Percentiles rank a stretch among this genome's conserved stretches.
These are phyloP conservation scores for Caenorhabditis macrosperma DNA, from an alignment of 2,888 invertebrate species.

Conservation along the genomic window DNA sequence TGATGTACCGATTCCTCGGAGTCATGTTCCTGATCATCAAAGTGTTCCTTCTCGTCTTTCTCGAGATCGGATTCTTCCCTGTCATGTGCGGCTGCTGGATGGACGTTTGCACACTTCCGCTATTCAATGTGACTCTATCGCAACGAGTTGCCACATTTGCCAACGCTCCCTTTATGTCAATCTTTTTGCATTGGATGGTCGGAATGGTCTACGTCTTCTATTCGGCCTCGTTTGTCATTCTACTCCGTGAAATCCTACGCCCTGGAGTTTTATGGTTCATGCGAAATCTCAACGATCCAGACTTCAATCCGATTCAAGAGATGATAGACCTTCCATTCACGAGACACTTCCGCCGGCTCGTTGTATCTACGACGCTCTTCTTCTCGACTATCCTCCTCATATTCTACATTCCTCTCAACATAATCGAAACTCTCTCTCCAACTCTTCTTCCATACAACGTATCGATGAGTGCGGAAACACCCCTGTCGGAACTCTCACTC, in stretches of 20 bases:
- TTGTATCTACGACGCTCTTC: slow-evolving; percentile 90
- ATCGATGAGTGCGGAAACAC: slow-evolving; percentile 84
- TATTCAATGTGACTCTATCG: slow-evolving; percentile 85
- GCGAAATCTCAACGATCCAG: slow-evolving; percentile 97
- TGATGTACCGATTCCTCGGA: slow-evolving; percentile 84
- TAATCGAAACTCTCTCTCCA: slow-evolving; percentile 88
- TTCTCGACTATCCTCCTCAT: slow-evolving; percentile 95
- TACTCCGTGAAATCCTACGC: slow-evolving; percentile 90
- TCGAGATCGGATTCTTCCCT: slow-evolving; percentile 97
- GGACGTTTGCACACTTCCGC: slow-evolving; percentile 91
- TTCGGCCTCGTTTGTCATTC: slow-evolving; percentile 95
- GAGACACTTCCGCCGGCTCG: slow-evolving; percentile 90
- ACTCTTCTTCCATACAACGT: slow-evolving; percentile 96
- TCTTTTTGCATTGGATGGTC: slow-evolving; percentile 98
- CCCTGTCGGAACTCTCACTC: slow-evolving; percentile 93
- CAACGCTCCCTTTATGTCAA: slow-evolving; percentile 94
- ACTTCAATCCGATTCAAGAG: slow-evolving; percentile 98
- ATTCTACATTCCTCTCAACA: slow-evolving; percentile 94
- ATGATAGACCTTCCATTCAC: slow-evolving; percentile 97
- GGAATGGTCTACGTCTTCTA: slow-evolving; percentile 99
- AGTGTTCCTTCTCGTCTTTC: slow-evolving; percentile 92
- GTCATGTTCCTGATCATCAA: slow-evolving; percentile 84
- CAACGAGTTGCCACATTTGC: slow-evolving; percentile 89
- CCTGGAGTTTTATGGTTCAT: slow-evolving; percentile 99
- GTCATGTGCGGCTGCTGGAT: slow-evolving; percentile 99